Evolutionary conservation across 2,113 vertebrate species (phyloP).

Genomic region (Phalacrocorax aristotelis): DNA sequence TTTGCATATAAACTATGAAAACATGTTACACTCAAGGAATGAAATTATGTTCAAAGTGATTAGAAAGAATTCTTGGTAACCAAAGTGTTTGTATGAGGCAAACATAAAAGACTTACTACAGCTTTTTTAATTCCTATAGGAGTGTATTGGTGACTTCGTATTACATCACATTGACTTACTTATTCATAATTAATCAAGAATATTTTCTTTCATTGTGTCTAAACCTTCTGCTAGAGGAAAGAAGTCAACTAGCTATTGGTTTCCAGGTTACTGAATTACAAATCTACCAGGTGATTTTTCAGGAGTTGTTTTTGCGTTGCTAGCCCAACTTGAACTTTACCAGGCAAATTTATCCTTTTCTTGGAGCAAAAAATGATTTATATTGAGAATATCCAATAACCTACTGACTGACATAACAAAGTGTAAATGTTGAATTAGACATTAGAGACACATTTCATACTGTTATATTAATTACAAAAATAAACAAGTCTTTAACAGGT

Average conservation of each 20-base stretch:
- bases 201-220: background rate
- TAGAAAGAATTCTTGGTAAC: background rate
- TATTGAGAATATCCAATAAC: background rate
- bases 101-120: background rate
- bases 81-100: background rate
- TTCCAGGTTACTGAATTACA: background rate
- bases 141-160: background rate
- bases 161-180: background rate
- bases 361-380: background rate
- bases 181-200: background rate
- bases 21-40: background rate
- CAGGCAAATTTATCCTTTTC: background rate
- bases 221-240: background rate
- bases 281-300: background rate
- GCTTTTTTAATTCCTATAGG: background rate
- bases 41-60: background rate
- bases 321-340: background rate
- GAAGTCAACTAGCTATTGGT: background rate
- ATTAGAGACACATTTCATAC: background rate
- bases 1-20: background rate
- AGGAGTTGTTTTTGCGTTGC: background rate
- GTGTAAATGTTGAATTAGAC: background rate
- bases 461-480: background rate
- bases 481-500: background rate
- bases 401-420: background rate